Evolutionary conservation across 1,140 invertebrate species (phyloP).

Genomic region (Acromyrmex heyeri): DNA sequence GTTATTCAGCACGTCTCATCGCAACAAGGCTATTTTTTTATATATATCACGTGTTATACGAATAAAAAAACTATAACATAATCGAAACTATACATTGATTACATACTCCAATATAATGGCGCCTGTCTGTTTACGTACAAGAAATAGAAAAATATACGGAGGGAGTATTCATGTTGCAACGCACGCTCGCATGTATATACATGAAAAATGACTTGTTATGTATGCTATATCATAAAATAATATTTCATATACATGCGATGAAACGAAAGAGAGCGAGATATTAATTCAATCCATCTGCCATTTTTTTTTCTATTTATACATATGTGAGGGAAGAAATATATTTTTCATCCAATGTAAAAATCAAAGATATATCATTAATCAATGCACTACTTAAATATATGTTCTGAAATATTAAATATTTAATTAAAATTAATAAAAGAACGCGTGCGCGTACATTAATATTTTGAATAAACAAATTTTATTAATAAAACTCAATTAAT

Average conservation of each 20-base stretch:
- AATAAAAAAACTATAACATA: neutral
- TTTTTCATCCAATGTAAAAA: neutral
- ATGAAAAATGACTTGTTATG: neutral
- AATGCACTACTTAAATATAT: conserved; percentile 4
- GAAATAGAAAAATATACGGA: conserved; percentile 2
- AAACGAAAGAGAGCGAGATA: neutral
- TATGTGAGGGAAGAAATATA: neutral
- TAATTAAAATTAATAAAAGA: conserved; percentile 11
- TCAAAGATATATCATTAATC: conserved; percentile 10
- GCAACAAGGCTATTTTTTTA: neutral
- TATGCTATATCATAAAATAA: too few relatives aligned
- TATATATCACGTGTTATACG: neutral
- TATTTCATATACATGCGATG: neutral
- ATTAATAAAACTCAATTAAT: neutral
- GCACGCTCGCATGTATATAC: too few relatives aligned
- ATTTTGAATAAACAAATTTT: conserved; percentile 13
- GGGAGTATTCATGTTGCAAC: neutral
- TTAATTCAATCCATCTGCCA: too few relatives aligned
- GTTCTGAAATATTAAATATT: neutral
- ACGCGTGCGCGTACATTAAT: neutral
- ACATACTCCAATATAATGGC: conserved; percentile 61
- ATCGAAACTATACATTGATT: conserved; percentile 32
- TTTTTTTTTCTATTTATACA: neutral
- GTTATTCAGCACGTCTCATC: neutral
- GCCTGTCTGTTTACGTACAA: conserved; percentile 40